Percentiles rank a stretch among this genome's conserved stretches.
Evolutionary conservation across 2,113 vertebrate genomes (phyloP).

Genomic region (Burhinus bistriatus): DNA sequence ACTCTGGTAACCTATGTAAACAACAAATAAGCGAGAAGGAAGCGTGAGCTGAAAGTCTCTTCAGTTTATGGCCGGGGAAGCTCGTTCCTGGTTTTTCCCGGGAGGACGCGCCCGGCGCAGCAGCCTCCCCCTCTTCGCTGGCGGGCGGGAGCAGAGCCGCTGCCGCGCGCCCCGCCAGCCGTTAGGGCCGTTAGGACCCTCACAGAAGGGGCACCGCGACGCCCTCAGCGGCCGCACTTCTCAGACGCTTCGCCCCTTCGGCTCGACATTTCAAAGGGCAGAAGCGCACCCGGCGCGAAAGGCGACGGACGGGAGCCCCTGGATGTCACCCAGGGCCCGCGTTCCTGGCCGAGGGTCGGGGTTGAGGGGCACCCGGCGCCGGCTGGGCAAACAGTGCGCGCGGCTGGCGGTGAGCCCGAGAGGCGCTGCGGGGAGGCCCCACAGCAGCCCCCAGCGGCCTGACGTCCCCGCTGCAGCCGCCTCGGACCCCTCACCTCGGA

Average conservation of each 20-base stretch:
- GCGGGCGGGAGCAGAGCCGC: too few species aligned
- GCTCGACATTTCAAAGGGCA: not conserved
- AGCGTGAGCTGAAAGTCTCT: too few species aligned
- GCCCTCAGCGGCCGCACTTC: not conserved
- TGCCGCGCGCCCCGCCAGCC: not conserved
- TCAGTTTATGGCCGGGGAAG: not conserved
- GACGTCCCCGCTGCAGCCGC: not conserved
- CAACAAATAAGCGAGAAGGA: not conserved
- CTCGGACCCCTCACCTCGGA: not conserved
- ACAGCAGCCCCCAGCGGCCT: not conserved
- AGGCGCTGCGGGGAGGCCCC: not conserved
- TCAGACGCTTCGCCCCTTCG: too few species aligned
- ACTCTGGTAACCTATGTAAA: not conserved
- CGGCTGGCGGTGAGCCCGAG: too few species aligned
- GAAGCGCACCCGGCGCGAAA: not conserved
- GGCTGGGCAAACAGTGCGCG: too few species aligned
- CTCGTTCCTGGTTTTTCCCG: accelerated
- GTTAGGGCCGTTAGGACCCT: not conserved
- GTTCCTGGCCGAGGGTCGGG: not conserved
- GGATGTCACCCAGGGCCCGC: not conserved
- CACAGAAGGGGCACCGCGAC: accelerated
- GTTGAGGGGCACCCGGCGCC: not conserved
- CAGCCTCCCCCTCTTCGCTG: not conserved
- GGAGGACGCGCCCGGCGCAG: too few species aligned
- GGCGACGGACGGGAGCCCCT: not conserved